phyloP scores from a whole-genome alignment of 2,888 invertebrate genomes.

The Drosophila multiciliata region DNA sequence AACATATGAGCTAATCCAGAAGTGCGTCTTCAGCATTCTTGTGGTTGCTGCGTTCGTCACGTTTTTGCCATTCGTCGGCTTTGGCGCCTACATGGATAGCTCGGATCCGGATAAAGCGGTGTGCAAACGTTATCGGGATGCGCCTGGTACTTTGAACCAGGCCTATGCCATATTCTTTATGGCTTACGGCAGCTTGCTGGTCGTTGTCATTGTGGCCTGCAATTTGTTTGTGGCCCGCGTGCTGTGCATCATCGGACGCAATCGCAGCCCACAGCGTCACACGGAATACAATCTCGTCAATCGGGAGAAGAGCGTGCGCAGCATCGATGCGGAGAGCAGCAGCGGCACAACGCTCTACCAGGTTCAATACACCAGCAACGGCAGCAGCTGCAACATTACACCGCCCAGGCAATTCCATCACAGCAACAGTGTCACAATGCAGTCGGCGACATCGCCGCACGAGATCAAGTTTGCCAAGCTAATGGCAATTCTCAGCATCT shows the following conservation, averaged over 20 bases:
- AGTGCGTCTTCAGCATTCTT: constrained; percentile 90
- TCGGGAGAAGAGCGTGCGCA: constrained; percentile 77
- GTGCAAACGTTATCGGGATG: constrained; percentile 91
- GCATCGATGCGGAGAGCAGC: constrained; percentile 77
- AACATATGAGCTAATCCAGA: constrained; percentile 91
- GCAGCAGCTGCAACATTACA: constrained; percentile 43
- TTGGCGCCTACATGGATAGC: constrained; percentile 90
- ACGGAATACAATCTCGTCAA: constrained; percentile 82
- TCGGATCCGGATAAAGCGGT: constrained; percentile 77
- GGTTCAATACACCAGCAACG: constrained; percentile 53
- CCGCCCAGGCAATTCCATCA: constrained; percentile 72
- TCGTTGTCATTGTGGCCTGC: constrained; percentile 91
- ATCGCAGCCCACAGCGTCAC: constrained; percentile 81
- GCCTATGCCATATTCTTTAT: constrained; percentile 92
- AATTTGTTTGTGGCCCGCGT: constrained; percentile 93
- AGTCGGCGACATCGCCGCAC: constrained; percentile 87
- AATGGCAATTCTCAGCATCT: constrained; percentile 93
- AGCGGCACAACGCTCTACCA: constrained; percentile 82
- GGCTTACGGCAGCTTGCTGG: constrained; percentile 89
- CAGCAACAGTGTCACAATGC: constrained; percentile 81
- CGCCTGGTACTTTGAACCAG: constrained; percentile 87
- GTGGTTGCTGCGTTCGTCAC: constrained; percentile 89
- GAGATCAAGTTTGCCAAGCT: constrained; percentile 94
- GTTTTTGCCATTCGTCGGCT: constrained; percentile 90
- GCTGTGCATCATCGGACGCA: constrained; percentile 86